Evolutionary conservation across 2,888 invertebrate genomes (phyloP).

Genomic region (Drosophila trichaetosa): DNA sequence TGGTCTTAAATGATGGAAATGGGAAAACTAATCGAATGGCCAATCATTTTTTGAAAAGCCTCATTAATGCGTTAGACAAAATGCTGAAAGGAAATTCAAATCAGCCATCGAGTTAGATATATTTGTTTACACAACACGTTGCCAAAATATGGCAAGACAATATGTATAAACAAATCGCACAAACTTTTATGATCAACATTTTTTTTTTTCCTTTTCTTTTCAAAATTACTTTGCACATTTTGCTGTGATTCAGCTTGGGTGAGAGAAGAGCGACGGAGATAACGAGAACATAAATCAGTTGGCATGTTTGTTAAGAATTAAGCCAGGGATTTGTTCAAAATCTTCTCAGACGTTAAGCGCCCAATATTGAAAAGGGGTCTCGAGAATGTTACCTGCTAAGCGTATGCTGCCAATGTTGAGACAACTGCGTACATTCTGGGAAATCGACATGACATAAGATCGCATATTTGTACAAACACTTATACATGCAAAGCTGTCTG

Average conservation of each 20-base stretch:
- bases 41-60: conserved; percentile 66
- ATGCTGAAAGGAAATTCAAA: conserved; percentile 44
- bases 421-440: conserved; percentile 47
- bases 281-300: conserved; percentile 61
- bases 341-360: conserved; percentile 27
- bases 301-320: conserved; percentile 67
- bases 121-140: conserved; percentile 60
- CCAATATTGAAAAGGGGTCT: conserved; percentile 21
- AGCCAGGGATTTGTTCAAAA: conserved; percentile 40
- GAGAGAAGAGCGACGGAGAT: conserved; percentile 1
- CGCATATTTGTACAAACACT: conserved; percentile 8
- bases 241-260: conserved; percentile 49
- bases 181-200: conserved; percentile 61
- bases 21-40: conserved; percentile 38
- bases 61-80: conserved; percentile 57
- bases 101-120: conserved; percentile 23
- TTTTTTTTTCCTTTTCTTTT: conserved; percentile 25
- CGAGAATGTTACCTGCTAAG: conserved; percentile 62
- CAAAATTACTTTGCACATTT: background rate
- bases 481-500: conserved; percentile 5
- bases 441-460: conserved; percentile 68
- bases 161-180: conserved; percentile 61
- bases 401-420: conserved; percentile 15
- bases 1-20: conserved; percentile 12
- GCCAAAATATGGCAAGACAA: conserved; percentile 60